Base-by-base conservation (phyloP, 2,113 vertebrate species). In the Nycticryphes semicollaris region DNA sequence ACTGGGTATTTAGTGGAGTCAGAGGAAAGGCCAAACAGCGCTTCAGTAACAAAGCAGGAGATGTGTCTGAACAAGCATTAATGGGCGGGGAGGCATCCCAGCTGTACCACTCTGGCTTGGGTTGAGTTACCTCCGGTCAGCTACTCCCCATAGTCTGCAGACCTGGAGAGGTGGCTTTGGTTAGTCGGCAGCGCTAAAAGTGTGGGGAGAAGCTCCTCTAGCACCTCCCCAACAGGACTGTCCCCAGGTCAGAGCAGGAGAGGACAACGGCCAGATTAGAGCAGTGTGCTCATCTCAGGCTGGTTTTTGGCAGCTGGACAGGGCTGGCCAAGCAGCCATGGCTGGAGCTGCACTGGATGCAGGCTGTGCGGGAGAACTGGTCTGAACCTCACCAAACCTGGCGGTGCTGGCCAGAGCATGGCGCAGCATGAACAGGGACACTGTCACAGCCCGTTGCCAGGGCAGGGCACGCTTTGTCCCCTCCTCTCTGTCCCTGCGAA, bases 321-420 rank as follows among this genome's bases (percentile, higher is more conserved):
- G 68, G n/a, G 37, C 33, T 77, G 47, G 31, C 54, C 47, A 66
- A 81, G 50, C 41, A 69, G 68, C 37, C 5, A 0, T 13, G 73
- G 63, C 45, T 8, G 1, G 9, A 60, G 33, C 16, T 3, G 15
- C 9, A 4, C 80, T 17, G 33, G 62, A 7, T 0, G 0, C 43
- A 28, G 81, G 63, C 62, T 60, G 27, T 56, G 45, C 1, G 0
- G 33, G 10, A 24, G 8, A 92, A 48, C 69, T 54, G 28, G 54
- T 89, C 92, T 84, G 74, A 87, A 87, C 60, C 12, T 69, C 64
- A 54, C 37, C 35, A 91, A 84, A 57, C n/a, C 6, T 1, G 0
- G 54, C 66, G 41, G 18, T 73, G 39, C 19, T 73, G 87, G 24
- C 64, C 45, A 43, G 74, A 35, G 23, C 59, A 39, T 41, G 75